Percentiles rank a stretch among this genome's conserved stretches.
These are phyloP conservation scores for Siniperca chuatsi DNA, from an alignment of 2,113 vertebrate species.

Conservation along the genomic window DNA sequence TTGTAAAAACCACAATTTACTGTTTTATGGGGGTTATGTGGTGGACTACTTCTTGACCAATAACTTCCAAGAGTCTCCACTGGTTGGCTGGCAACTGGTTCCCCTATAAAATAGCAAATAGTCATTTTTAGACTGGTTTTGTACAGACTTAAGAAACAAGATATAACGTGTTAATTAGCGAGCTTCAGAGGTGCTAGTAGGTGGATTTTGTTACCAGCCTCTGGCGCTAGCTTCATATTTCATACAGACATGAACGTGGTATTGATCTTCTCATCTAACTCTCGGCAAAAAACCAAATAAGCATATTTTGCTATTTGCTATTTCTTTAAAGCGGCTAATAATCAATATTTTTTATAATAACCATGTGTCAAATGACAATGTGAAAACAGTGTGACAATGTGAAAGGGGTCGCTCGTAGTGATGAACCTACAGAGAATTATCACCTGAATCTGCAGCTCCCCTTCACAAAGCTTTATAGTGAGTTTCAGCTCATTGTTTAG, in stretches of 20 bases:
- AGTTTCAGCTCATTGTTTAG: not conserved
- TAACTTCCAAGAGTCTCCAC: not conserved
- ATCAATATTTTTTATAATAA: too few species aligned
- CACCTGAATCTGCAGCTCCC: not conserved
- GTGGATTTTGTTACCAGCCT: not conserved
- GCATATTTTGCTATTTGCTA: too few species aligned
- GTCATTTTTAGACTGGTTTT: not conserved
- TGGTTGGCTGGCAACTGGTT: constrained; percentile 1
- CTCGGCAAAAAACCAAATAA: too few species aligned
- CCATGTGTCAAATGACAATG: too few species aligned
- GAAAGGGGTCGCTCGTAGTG: too few species aligned
- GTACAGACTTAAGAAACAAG: not conserved
- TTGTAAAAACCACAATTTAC: not conserved
- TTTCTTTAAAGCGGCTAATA: too few species aligned
- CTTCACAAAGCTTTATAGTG: not conserved
- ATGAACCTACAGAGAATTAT: too few species aligned
- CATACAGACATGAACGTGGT: not conserved
- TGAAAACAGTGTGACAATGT: too few species aligned
- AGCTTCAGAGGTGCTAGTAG: not conserved
- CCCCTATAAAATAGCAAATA: not conserved
- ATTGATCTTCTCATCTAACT: too few species aligned
- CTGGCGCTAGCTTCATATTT: not conserved
- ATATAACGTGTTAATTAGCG: not conserved
- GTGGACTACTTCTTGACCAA: not conserved
- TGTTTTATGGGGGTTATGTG: not conserved